phyloP scores from a whole-genome alignment of 2,113 vertebrate species.

The Pterocles gutturalis region DNA sequence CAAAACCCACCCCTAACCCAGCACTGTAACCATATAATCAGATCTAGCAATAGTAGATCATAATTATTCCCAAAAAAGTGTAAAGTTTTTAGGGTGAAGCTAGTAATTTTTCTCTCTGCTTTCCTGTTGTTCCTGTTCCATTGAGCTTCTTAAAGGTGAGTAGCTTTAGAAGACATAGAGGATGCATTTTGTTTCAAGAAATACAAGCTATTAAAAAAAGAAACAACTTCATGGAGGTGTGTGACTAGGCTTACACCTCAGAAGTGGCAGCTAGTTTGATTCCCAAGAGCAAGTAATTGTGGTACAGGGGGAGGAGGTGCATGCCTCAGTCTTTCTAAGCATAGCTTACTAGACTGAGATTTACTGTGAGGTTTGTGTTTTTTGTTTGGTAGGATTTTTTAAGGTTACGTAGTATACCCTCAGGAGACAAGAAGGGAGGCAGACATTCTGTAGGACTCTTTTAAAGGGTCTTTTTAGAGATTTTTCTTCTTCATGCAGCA shows the following conservation, averaged over 20 bases:
- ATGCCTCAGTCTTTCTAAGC: background rate
- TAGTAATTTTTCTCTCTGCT: background rate
- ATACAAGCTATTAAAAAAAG: background rate
- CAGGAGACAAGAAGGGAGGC: background rate
- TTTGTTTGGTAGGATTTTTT: background rate
- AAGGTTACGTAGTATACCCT: background rate
- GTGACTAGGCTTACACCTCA: background rate
- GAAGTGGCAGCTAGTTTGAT: background rate
- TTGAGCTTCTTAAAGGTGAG: background rate
- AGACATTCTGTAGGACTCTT: background rate
- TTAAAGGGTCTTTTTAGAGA: background rate
- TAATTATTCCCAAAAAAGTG: background rate
- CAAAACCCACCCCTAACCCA: background rate
- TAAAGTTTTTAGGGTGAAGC: background rate
- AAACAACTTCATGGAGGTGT: background rate
- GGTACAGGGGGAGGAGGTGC: background rate
- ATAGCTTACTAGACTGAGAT: background rate
- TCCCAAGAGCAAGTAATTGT: background rate
- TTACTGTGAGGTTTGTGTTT: background rate
- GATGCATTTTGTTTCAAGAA: background rate
- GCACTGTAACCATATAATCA: background rate
- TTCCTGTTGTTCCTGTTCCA: background rate
- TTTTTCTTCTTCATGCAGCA: background rate
- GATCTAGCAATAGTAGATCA: background rate
- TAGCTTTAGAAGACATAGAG: background rate